Evolutionary conservation across 2,797 vertebrate genomes (phyloP), one percentile per base, ranked within the genome.

Genomic region (Danio jaintianensis): DNA sequence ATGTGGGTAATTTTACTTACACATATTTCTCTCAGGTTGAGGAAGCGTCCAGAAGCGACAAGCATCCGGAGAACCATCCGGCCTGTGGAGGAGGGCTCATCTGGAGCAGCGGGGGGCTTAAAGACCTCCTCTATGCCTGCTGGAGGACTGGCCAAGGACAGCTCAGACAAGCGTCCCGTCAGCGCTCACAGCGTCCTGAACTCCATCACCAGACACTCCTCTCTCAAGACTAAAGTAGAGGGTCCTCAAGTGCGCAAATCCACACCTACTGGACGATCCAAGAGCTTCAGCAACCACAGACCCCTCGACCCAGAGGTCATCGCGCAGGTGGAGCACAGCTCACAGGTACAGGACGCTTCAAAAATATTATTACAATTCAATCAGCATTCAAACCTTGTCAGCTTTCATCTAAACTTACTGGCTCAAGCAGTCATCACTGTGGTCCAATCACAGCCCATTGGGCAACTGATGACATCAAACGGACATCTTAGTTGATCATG

Each of bases 201-300:
- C 89, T 97, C 96, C 3, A 95, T 99, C 91, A 98, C 96, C 83
- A 96, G 98, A 11, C 98, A 99, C 88, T 97, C 98, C 0, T 99
- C 98, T 13, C 94, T 98, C 29, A 99, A 98, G 91, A 96, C 94
- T 88, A 94, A 98, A 88, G 93, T 98, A 85, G 98, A 99, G 71
- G 98, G 96, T 88, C 97, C 97, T 0, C 98, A 98, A 92, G 85
- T 98, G 75, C 94, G 96, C 63, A 98, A 98, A 89, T 91, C 96
- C 0, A 93, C 95, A 56, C 89, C 96, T 0, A 96, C 97, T 0
- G 96, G 97, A 29, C 94, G 97, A 85, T 99, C 98, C 72, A 98
- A 98, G 93, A 99, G 98, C 93, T 99, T 99, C 94, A 99, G 98
- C 93, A 99, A 98, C 93, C 98, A 99, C 86, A 93, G 96, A 78